These are phyloP conservation scores for Lepidocolaptes lacrymiger DNA, from an alignment of 2,797 vertebrate genomes.

Conservation along the genomic window DNA sequence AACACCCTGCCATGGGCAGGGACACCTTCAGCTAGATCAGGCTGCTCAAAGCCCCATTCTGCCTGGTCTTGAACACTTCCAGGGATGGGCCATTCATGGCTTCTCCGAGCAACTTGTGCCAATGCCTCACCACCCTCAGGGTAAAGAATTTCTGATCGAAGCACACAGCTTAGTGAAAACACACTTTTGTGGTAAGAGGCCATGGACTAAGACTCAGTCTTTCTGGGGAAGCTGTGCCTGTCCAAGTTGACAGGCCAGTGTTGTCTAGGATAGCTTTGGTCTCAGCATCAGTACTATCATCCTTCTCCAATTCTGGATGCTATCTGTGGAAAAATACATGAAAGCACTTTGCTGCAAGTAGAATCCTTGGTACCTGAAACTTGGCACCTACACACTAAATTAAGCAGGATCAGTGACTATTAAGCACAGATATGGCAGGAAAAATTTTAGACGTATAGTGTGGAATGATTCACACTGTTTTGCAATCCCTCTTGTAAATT, in stretches of 20 bases:
- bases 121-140: not conserved
- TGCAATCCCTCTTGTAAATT: not conserved
- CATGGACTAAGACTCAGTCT: not conserved
- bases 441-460: not conserved
- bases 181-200: not conserved
- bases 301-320: not conserved
- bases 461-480: not conserved
- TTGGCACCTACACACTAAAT: not conserved
- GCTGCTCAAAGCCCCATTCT: not conserved
- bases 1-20: not conserved
- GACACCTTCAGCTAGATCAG: not conserved
- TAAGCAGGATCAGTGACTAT: not conserved
- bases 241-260: not conserved
- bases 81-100: not conserved
- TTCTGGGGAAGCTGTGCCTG: not conserved
- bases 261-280: not conserved
- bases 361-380: not conserved
- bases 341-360: not conserved
- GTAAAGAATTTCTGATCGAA: not conserved
- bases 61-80: not conserved
- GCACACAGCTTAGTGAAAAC: not conserved
- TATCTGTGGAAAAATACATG: not conserved
- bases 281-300: not conserved
- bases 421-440: fast-evolving
- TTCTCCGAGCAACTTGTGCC: not conserved